A percentile compares a stretch with the other conserved stretches of the same genome.
Evolutionary conservation across 2,888 invertebrate species (phyloP).

Genomic region (Ophion ellenae): DNA sequence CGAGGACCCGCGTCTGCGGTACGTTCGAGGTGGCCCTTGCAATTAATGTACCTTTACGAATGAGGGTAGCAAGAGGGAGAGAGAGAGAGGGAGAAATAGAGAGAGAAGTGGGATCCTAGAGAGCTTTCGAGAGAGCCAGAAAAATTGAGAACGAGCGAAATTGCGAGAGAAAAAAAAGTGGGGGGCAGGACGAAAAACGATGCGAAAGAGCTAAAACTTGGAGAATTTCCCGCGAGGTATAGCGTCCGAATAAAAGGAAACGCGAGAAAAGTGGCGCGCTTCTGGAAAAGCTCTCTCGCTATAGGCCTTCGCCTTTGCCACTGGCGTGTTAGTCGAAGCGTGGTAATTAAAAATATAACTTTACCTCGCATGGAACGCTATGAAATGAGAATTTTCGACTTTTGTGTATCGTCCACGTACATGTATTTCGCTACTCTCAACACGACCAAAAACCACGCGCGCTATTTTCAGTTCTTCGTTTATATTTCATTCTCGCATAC

Average conservation of each 20-base stretch:
- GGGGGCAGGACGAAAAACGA: background rate
- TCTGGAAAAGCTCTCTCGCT: slow-evolving; percentile 13
- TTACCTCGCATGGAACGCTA: slow-evolving; percentile 47
- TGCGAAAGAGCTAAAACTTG: slow-evolving; percentile 56
- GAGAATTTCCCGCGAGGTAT: slow-evolving; percentile 37
- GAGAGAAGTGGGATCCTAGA: slow-evolving; percentile 18
- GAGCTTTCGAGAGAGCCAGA: slow-evolving; percentile 21
- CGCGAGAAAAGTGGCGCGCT: slow-evolving; percentile 44
- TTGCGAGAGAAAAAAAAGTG: slow-evolving; percentile 13
- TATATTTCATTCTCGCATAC: background rate
- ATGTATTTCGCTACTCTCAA: background rate
- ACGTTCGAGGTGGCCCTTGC: slow-evolving; percentile 47
- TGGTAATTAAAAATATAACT: slow-evolving; percentile 68
- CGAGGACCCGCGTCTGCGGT: slow-evolving; percentile 33
- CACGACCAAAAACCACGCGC: slow-evolving; percentile 32
- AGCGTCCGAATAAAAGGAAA: background rate
- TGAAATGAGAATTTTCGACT: slow-evolving; percentile 66
- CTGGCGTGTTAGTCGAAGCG: slow-evolving; percentile 39
- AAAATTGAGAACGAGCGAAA: slow-evolving; percentile 36
- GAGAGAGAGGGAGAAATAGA: slow-evolving; percentile 18
- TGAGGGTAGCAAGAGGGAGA: slow-evolving; percentile 24
- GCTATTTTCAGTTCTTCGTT: slow-evolving; percentile 41
- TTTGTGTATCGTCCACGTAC: slow-evolving; percentile 60
- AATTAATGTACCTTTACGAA: slow-evolving; percentile 60
- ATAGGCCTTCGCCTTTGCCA: slow-evolving; percentile 18